These are phyloP conservation scores for Oceanites oceanicus DNA, from an alignment of 2,113 vertebrate species.

Conservation along the genomic window DNA sequence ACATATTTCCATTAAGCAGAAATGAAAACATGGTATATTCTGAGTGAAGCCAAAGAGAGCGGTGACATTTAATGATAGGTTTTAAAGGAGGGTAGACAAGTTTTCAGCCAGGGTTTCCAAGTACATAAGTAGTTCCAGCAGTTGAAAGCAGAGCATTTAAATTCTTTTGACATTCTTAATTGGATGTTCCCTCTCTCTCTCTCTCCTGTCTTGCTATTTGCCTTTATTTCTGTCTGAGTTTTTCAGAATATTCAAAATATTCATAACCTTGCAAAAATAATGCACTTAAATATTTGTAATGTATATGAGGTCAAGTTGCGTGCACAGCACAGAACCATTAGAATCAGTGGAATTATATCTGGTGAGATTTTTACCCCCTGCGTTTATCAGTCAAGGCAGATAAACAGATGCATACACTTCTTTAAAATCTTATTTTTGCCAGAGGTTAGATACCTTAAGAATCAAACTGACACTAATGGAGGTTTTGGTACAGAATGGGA, in stretches of 20 bases:
- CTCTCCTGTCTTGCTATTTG: background rate
- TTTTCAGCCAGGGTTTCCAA: background rate
- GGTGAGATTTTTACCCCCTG: background rate
- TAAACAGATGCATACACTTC: background rate
- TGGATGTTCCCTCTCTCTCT: background rate
- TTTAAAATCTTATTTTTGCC: background rate
- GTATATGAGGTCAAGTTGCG: background rate
- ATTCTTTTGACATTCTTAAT: slow-evolving; percentile 60
- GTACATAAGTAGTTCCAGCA: slow-evolving; percentile 23
- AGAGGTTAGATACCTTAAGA: background rate
- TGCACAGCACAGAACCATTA: background rate
- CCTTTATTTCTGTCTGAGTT: background rate
- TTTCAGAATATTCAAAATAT: background rate
- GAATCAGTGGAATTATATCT: background rate
- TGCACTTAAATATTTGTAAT: background rate
- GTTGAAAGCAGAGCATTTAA: slow-evolving; percentile 34
- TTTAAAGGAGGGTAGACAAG: slow-evolving; percentile 36
- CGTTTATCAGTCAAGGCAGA: background rate
- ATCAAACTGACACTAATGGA: background rate
- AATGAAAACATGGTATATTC: background rate
- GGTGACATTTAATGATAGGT: slow-evolving; percentile 33
- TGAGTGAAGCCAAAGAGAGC: background rate
- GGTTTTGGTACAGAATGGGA: background rate
- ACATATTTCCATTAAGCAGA: background rate
- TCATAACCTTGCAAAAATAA: background rate